Conservation (phyloP, 2,797 vertebrate species). For the Argya squamiceps region DNA sequence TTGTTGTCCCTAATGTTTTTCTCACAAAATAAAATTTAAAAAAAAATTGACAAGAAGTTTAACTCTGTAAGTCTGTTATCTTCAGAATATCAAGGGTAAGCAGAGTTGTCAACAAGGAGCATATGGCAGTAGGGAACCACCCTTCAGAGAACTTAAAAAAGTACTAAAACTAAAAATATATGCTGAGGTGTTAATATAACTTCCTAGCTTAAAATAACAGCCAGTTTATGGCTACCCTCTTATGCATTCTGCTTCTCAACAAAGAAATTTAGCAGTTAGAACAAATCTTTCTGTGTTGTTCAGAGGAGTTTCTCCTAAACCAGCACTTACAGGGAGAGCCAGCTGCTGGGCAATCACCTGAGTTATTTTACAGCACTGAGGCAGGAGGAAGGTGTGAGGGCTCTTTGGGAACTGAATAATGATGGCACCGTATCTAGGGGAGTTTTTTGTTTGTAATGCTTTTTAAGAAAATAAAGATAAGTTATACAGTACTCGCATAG, state of each 20-base stretch:
- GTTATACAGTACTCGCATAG: accelerated
- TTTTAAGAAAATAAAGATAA: neutral
- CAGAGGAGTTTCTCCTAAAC: neutral
- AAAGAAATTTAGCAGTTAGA: neutral
- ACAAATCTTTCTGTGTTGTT: neutral
- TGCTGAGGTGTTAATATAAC: neutral
- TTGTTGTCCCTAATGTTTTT: neutral
- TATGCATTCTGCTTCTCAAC: neutral
- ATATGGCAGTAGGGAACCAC: neutral
- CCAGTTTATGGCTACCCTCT: neutral
- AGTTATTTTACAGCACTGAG: neutral
- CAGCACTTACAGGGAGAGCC: neutral
- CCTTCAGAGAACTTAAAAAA: neutral
- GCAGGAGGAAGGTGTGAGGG: neutral
- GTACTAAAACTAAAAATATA: neutral
- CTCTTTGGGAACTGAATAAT: neutral
- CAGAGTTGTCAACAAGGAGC: neutral
- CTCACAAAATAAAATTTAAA: neutral
- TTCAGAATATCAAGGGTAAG: neutral
- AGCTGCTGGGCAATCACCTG: neutral
- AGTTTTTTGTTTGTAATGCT: neutral
- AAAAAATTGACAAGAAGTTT: neutral
- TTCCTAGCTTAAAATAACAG: neutral
- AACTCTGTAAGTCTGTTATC: neutral
- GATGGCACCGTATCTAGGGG: accelerated